Conservation (phyloP, 2,888 invertebrate species). For the Stenchaetothrips biformis region DNA sequence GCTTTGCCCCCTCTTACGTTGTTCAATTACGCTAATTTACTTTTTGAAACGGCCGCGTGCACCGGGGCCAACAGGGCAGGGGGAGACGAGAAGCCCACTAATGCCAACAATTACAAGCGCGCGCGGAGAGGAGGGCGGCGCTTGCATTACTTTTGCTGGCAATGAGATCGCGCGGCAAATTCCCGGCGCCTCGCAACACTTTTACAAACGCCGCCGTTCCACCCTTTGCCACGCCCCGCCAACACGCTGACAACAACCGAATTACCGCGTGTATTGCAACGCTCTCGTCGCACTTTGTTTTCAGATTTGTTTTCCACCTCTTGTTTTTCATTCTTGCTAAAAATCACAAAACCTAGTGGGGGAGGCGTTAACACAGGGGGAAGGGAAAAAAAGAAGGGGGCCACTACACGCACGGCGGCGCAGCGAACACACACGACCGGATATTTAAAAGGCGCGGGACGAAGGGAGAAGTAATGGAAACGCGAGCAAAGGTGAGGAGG, state of each 20-base stretch:
- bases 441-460: too few relatives aligned
- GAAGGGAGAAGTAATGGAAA: too few relatives aligned
- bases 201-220: background rate
- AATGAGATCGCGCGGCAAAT: background rate
- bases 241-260: background rate
- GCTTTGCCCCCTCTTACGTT: background rate
- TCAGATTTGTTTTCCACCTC: background rate
- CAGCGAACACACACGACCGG: too few relatives aligned
- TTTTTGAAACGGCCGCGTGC: background rate
- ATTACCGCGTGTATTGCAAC: background rate
- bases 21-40: constrained; percentile 21
- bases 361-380: too few relatives aligned
- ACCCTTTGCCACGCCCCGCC: background rate
- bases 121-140: background rate
- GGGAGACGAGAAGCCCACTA: background rate
- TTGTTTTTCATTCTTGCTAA: too few relatives aligned
- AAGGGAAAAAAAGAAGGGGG: too few relatives aligned
- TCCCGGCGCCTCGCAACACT: background rate
- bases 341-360: too few relatives aligned
- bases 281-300: background rate
- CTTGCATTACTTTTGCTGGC: background rate
- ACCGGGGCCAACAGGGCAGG: background rate
- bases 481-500: too few relatives aligned
- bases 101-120: constrained; percentile 20
- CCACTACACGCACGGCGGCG: too few relatives aligned